Evolutionary conservation across 2,888 invertebrate genomes (phyloP).

Genomic region (Diplazon laetatorius): DNA sequence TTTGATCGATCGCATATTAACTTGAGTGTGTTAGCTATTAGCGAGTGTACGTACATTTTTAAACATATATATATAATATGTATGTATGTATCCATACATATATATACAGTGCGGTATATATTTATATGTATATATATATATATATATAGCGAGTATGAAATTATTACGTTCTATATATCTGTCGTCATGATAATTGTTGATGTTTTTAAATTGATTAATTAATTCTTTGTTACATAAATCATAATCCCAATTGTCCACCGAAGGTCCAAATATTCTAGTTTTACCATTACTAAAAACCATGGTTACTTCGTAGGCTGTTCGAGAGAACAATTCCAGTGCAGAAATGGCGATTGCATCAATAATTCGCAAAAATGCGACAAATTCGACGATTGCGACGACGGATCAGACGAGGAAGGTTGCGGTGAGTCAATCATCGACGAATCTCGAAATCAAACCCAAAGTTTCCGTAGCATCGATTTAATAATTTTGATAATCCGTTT

Average conservation of each 20-base stretch:
- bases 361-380: constrained; percentile 82
- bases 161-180: constrained; percentile 49
- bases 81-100: too few relatives aligned
- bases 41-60: constrained; percentile 35
- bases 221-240: constrained; percentile 24
- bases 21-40: constrained; percentile 56
- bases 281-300: constrained; percentile 22
- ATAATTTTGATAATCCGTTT: background rate
- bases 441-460: background rate
- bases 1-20: constrained; percentile 28
- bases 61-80: too few relatives aligned
- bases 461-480: background rate
- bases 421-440: constrained; percentile 69
- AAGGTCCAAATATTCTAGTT: background rate
- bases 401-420: constrained; percentile 81
- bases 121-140: constrained; percentile 20
- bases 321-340: constrained; percentile 87
- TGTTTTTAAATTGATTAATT: constrained; percentile 45
- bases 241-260: constrained; percentile 19
- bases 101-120: too few relatives aligned
- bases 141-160: constrained; percentile 31
- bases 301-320: constrained; percentile 85
- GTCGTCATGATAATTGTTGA: constrained; percentile 57
- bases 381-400: constrained; percentile 82
- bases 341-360: constrained; percentile 86